Evolutionary conservation across 2,113 vertebrate species (phyloP).

Genomic region (Hippocampus zosterae): DNA sequence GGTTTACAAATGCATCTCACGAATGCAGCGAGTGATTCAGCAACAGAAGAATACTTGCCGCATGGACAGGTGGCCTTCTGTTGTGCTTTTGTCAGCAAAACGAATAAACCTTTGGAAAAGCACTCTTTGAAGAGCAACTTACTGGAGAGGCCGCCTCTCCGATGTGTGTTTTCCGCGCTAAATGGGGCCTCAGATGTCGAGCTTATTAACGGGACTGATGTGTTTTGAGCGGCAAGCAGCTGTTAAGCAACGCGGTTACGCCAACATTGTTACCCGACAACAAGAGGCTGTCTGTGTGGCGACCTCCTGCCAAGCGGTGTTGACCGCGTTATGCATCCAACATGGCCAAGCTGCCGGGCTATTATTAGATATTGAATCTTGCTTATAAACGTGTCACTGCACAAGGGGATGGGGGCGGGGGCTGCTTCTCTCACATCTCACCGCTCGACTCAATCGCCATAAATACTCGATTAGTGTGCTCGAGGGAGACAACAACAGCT

Average conservation of each 20-base stretch:
- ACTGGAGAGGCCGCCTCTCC: background rate
- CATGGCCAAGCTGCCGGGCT: slow-evolving; percentile 7
- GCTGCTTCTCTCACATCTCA: background rate
- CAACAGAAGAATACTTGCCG: background rate
- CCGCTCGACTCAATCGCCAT: background rate
- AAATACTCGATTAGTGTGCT: slow-evolving; percentile 7
- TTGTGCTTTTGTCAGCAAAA: background rate
- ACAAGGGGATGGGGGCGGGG: background rate
- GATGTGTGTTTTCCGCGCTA: background rate
- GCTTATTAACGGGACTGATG: background rate
- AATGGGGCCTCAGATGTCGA: background rate
- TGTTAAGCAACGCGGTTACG: background rate
- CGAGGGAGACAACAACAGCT: background rate
- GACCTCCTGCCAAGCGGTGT: slow-evolving; percentile 5
- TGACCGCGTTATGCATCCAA: slow-evolving; percentile 12
- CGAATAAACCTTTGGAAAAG: background rate
- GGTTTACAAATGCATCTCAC: background rate
- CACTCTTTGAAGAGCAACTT: background rate
- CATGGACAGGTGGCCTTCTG: background rate
- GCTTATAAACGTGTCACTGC: slow-evolving; percentile 21
- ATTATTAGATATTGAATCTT: slow-evolving; percentile 11
- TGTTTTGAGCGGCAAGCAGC: background rate
- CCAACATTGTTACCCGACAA: background rate
- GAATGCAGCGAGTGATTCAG: background rate
- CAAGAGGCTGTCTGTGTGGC: slow-evolving; percentile 4